Conservation (phyloP, 1,140 invertebrate species). For the Oncopodura yosiiana region DNA sequence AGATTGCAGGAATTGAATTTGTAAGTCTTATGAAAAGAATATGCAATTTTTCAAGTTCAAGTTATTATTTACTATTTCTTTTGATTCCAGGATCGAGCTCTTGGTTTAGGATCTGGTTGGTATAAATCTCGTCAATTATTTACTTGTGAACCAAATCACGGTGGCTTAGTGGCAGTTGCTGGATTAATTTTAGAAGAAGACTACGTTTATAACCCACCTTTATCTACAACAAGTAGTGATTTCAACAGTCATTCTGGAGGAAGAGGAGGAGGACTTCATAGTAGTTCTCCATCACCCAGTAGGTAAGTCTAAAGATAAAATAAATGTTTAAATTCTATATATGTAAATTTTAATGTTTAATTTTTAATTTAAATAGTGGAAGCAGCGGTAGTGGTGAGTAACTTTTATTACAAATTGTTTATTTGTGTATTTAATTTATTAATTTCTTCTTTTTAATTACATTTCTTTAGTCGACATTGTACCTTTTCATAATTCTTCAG, state of each 20-base stretch:
- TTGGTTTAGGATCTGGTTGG: constrained; percentile 37
- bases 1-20: constrained; percentile 48
- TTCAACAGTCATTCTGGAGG: no score
- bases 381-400: no score
- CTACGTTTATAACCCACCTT: constrained; percentile 13
- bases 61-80: not conserved
- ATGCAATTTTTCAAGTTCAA: not conserved
- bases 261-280: not conserved
- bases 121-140: constrained; percentile 44
- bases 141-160: constrained; percentile 46
- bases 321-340: no score
- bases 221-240: not conserved
- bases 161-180: constrained; percentile 48
- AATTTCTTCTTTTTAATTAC: no score
- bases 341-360: no score
- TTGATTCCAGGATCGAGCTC: constrained; percentile 35
- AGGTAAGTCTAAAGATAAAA: not conserved
- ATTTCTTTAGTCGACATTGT: no score
- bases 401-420: no score
- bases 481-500: no score
- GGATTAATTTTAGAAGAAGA: constrained; percentile 47
- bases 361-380: no score
- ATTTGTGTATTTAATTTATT: no score
- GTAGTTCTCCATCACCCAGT: not conserved
- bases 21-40: constrained; percentile 40